A percentile compares a stretch with the other conserved stretches of the same genome.
These are phyloP conservation scores for Nineta flava DNA, from an alignment of 2,888 invertebrate species.

Conservation along the genomic window DNA sequence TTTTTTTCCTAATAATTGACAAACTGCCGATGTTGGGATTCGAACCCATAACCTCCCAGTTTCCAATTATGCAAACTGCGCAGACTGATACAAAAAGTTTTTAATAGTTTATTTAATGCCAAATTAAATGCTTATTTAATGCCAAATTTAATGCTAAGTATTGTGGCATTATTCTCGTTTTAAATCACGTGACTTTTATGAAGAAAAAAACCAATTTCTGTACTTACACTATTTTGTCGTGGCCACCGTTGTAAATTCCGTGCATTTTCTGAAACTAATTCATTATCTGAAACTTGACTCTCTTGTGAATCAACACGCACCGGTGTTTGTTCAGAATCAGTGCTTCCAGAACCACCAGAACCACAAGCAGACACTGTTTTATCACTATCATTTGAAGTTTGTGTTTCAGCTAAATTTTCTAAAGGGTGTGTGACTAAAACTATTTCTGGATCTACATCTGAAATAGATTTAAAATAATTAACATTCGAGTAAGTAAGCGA, in stretches of 20 bases:
- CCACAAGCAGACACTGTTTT: conserved; percentile 56
- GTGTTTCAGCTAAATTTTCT: conserved; percentile 31
- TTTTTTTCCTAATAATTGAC: too few relatives aligned
- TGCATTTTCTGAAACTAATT: conserved; percentile 28
- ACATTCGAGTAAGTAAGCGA: neutral
- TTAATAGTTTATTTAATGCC: too few relatives aligned
- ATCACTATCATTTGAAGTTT: conserved; percentile 48
- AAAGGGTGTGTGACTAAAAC: conserved; percentile 35
- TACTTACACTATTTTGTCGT: conserved; percentile 62
- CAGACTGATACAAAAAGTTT: too few relatives aligned
- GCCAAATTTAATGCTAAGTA: too few relatives aligned
- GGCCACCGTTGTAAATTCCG: conserved; percentile 45
- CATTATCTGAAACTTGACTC: conserved; percentile 53
- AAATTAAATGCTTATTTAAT: too few relatives aligned
- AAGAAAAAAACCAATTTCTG: too few relatives aligned
- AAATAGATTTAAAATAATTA: too few relatives aligned
- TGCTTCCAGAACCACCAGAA: conserved; percentile 48
- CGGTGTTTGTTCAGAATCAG: conserved; percentile 70
- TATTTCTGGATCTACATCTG: conserved; percentile 33
- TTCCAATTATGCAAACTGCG: too few relatives aligned
- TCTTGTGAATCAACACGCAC: conserved; percentile 72
- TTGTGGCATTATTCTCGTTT: too few relatives aligned
- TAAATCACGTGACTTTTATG: too few relatives aligned
- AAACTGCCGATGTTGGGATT: too few relatives aligned
- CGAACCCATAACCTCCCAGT: too few relatives aligned